These are phyloP conservation scores for Hololepta plana DNA, from an alignment of 2,888 invertebrate genomes.

Conservation along the genomic window DNA sequence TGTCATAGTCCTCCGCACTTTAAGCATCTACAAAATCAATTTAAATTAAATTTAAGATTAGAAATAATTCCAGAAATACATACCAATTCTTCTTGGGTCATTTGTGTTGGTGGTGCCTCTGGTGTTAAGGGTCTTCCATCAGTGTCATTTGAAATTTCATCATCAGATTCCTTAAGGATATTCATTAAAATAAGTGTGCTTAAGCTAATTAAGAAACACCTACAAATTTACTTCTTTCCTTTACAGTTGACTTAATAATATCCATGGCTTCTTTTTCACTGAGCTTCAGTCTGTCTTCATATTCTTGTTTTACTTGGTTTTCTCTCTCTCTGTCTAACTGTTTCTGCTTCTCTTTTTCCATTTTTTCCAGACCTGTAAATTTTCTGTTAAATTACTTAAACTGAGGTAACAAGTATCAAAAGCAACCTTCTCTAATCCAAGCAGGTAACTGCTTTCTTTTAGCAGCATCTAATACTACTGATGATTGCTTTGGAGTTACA, in stretches of 20 bases:
- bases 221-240: slow-evolving; percentile 42
- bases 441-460: slow-evolving; percentile 85
- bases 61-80: slow-evolving; percentile 13
- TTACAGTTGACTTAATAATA: slow-evolving; percentile 22
- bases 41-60: slow-evolving; percentile 2
- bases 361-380: slow-evolving; percentile 92
- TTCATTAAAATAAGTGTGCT: slow-evolving; percentile 4
- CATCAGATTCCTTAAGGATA: slow-evolving; percentile 19
- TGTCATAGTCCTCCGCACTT: slow-evolving; percentile 74
- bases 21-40: slow-evolving; percentile 48
- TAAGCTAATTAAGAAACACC: slow-evolving; percentile 16
- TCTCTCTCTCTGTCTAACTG: slow-evolving; percentile 66
- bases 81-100: slow-evolving; percentile 39
- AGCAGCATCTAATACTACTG: slow-evolving; percentile 51
- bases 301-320: slow-evolving; percentile 41
- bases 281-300: slow-evolving; percentile 31
- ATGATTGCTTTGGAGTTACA: too few species aligned
- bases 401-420: slow-evolving; percentile 3
- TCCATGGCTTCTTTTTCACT: slow-evolving; percentile 34
- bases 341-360: slow-evolving; percentile 84
- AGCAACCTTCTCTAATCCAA: slow-evolving; percentile 88
- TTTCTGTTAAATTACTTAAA: too few species aligned
- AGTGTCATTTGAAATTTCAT: slow-evolving; percentile 32
- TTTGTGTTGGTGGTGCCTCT: slow-evolving; percentile 11
- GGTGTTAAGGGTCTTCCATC: slow-evolving; percentile 19